Evolutionary conservation across 2,888 invertebrate species (phyloP), one percentile per base, ranked within the genome.

Genomic region (Sicus ferrugineus): DNA sequence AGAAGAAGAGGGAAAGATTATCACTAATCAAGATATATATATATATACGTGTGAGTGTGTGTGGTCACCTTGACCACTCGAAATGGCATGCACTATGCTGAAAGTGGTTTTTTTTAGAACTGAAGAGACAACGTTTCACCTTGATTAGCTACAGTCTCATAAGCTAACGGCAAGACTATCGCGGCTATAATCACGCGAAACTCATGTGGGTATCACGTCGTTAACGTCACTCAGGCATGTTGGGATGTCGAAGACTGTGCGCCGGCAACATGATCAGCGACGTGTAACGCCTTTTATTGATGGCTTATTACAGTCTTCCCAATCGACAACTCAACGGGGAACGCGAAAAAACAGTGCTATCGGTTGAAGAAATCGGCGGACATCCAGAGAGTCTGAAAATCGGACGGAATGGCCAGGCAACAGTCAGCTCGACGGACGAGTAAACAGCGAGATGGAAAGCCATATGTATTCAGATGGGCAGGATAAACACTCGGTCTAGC

Each of bases 21-120:
- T 82, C 83, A 77, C 72, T 74, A 83, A 81, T 81, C 83, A 81
- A 81, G 82, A 81, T 81, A 73, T 46, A n/a, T 34, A 63, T 52
- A 63, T 46, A 19, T 64, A n/a, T 56, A 48, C 38, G 21, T 30
- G 23, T 65, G 23, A 14, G 46, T 69, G 52, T 54, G 38, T 48
- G 64, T 46, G 38, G 67, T 42, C 38, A 19, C 42, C 68, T 68
- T 54, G 54, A 64, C 70, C 61, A 68, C 62, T 58, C 11, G 28
- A 62, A 5, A 23, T 19, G 67, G 19, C 56, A 56, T 67, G 59
- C 30, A 67, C 30, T 21, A 48, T 14, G 28, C 56, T 62, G 59
- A 68, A 54, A 70, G 68, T 69, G 69, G 69, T 73, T 54, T 69
- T 11, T 14, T 63, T 26, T 70, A 69, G 59, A 62, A 66, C 63